These are phyloP conservation scores for Tachuris rubrigastra DNA, from an alignment of 2,113 vertebrate species.

Conservation along the genomic window DNA sequence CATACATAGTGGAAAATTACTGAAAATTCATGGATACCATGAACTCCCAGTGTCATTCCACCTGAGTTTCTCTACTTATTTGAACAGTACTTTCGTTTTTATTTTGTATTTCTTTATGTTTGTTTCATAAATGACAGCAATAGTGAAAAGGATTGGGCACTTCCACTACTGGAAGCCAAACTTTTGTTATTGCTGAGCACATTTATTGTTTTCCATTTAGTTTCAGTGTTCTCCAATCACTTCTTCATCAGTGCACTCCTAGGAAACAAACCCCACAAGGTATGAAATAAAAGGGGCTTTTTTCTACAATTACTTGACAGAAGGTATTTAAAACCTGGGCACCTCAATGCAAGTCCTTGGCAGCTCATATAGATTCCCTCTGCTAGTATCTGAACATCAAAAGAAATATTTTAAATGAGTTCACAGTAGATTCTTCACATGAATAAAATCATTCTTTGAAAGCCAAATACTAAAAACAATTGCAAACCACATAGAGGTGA, in stretches of 20 bases:
- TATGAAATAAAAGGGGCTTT: not conserved
- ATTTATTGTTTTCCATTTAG: not conserved
- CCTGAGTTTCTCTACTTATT: not conserved
- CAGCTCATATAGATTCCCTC: not conserved
- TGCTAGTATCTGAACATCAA: not conserved
- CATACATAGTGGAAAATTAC: not conserved
- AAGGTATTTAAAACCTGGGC: not conserved
- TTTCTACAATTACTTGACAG: not conserved
- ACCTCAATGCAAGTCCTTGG: not conserved
- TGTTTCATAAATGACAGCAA: not conserved
- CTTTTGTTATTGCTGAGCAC: not conserved
- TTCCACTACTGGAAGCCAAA: not conserved
- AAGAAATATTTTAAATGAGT: not conserved
- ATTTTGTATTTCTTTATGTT: not conserved
- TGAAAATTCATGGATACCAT: not conserved
- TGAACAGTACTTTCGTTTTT: not conserved
- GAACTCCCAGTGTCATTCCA: not conserved
- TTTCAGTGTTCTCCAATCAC: not conserved
- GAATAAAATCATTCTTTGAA: conserved; percentile 30
- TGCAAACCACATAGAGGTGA: not conserved
- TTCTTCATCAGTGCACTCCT: not conserved
- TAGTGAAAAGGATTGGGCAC: not conserved
- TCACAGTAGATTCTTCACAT: not conserved
- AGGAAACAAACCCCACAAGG: not conserved
- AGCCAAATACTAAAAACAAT: conserved; percentile 47